Evolutionary conservation across 2,888 invertebrate genomes (phyloP).

Genomic region (Margaritifera margaritifera): DNA sequence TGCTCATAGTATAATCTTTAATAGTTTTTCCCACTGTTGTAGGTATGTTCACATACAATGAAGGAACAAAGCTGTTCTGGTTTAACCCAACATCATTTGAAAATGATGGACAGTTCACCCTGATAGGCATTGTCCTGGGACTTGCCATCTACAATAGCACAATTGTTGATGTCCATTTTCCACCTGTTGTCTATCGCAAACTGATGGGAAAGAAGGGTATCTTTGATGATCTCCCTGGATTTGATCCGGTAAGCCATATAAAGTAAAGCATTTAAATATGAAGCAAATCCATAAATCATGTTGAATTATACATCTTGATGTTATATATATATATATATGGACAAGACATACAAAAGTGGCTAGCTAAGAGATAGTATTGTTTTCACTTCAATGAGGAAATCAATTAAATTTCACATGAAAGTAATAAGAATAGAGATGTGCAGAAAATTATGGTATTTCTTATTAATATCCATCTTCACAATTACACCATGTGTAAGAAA

Average conservation of each 20-base stretch:
- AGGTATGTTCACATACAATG: slow-evolving; percentile 77
- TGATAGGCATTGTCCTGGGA: slow-evolving; percentile 94
- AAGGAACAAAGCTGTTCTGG: slow-evolving; percentile 80
- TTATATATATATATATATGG: slow-evolving; percentile 1
- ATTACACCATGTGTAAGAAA: too few species aligned
- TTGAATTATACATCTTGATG: not conserved
- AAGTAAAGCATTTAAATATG: not conserved
- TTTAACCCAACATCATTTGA: slow-evolving; percentile 96
- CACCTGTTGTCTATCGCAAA: slow-evolving; percentile 95
- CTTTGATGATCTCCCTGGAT: slow-evolving; percentile 89
- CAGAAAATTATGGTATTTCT: too few species aligned
- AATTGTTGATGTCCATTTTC: slow-evolving; percentile 94
- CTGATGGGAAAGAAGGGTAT: slow-evolving; percentile 91
- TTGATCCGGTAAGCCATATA: slow-evolving; percentile 84
- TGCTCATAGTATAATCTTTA: slow-evolving; percentile 2
- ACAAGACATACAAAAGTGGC: not conserved
- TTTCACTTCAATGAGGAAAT: too few species aligned
- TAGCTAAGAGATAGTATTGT: too few species aligned
- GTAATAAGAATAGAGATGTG: too few species aligned
- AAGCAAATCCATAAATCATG: too few species aligned
- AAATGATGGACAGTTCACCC: slow-evolving; percentile 93
- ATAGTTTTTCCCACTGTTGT: slow-evolving; percentile 19
- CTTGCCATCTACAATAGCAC: slow-evolving; percentile 97
- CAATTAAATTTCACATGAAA: too few species aligned
- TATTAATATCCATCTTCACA: too few species aligned